Percentiles rank a stretch among this genome's conserved stretches.
Conservation (phyloP, 2,888 invertebrate genomes). For the Sinelater perroti region DNA sequence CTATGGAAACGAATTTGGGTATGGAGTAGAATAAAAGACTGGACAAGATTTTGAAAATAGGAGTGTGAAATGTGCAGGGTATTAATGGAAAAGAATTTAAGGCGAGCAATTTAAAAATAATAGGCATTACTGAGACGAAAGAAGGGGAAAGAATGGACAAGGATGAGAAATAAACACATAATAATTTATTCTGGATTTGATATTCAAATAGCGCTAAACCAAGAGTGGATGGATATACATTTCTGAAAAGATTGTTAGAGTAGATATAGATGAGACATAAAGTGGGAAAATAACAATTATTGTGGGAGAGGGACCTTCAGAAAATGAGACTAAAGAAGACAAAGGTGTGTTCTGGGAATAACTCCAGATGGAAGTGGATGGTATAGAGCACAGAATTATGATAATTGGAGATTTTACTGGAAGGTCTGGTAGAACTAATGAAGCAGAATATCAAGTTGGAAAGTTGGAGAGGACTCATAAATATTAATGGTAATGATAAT, state of each 20-base stretch:
- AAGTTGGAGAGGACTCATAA: constrained; percentile 4
- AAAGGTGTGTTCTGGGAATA: constrained; percentile 3
- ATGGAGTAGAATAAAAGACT: not conserved
- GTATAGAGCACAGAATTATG: not conserved
- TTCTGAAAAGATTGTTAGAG: constrained; percentile 6
- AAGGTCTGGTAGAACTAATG: not conserved
- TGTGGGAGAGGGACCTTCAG: constrained; percentile 3
- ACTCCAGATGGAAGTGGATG: constrained; percentile 2
- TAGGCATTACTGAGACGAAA: constrained; percentile 4
- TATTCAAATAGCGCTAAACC: not conserved
- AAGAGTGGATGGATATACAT: not conserved
- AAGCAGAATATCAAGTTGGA: not conserved
- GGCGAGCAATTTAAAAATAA: constrained; percentile 1
- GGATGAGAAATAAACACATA: constrained; percentile 1
- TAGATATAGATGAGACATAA: constrained; percentile 5
- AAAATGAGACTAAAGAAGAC: not conserved
- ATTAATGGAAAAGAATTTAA: not conserved
- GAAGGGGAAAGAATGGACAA: constrained; percentile 1
- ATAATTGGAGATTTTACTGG: not conserved
- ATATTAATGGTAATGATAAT: constrained; percentile 7
- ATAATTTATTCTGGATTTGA: not conserved
- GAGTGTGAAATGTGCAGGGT: not conserved
- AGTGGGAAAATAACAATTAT: constrained; percentile 7
- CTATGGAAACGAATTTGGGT: constrained; percentile 1
- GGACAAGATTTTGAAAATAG: not conserved